Evolutionary conservation across 1,140 invertebrate species (phyloP).

Genomic region (Melipona quadrifasciata): DNA sequence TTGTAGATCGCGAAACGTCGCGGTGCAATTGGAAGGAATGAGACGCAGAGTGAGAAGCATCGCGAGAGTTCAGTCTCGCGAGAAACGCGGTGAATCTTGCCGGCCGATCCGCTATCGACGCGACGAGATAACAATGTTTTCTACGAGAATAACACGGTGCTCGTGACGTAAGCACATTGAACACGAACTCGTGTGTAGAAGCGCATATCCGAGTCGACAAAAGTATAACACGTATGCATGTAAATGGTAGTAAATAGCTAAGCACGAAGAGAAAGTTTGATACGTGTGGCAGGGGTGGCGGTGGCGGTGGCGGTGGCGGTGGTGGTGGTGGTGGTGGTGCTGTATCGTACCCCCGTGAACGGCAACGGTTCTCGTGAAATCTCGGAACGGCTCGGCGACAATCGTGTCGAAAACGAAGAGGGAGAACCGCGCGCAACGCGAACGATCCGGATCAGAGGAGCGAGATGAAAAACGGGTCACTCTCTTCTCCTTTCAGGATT

Average conservation of each 20-base stretch:
- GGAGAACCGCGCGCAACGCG: slow-evolving; percentile 41
- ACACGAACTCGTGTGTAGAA: neutral
- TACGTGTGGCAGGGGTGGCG: neutral
- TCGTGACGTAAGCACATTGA: neutral
- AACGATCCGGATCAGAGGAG: slow-evolving; percentile 59
- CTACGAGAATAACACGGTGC: neutral
- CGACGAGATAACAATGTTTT: neutral
- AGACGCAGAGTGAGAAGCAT: neutral
- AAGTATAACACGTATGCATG: neutral
- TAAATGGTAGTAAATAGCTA: neutral
- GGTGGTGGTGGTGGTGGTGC: neutral
- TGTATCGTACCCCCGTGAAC: slow-evolving; percentile 38
- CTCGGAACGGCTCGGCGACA: slow-evolving; percentile 60
- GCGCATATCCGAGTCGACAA: neutral
- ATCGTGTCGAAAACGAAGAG: slow-evolving; percentile 57
- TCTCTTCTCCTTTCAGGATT: slow-evolving; percentile 71
- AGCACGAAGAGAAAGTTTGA: neutral
- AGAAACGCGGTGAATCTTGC: neutral
- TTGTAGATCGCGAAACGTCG: neutral
- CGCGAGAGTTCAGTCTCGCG: neutral
- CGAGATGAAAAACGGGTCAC: slow-evolving; percentile 76
- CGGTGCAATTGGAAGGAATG: neutral
- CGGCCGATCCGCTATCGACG: neutral
- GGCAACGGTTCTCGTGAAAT: slow-evolving; percentile 44
- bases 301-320: neutral